Conservation (phyloP, 1,140 invertebrate species). For the Venturia canescens region DNA sequence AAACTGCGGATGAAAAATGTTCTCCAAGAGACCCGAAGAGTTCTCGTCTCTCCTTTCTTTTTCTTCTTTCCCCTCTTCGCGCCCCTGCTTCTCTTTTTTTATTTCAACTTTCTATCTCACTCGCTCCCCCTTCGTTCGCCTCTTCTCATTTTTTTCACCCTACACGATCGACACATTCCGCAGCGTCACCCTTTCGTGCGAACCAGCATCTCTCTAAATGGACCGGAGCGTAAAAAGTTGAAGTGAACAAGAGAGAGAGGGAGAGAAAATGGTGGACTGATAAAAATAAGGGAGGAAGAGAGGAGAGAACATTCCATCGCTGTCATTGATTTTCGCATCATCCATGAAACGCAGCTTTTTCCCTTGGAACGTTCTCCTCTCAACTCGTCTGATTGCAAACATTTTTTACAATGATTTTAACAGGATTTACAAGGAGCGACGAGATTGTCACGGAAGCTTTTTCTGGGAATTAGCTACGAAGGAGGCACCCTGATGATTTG, state of each 20-base stretch:
- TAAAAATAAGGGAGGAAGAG: too few species aligned
- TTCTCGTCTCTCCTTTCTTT: constrained; percentile 39
- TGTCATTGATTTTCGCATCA: constrained; percentile 15
- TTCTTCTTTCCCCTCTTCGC: background rate
- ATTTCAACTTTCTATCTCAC: constrained; percentile 16
- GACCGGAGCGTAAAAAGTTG: background rate
- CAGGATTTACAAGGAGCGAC: background rate
- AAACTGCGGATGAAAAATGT: constrained; percentile 53
- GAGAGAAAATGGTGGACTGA: background rate
- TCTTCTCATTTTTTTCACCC: constrained; percentile 7
- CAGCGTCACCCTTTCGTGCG: constrained; percentile 29
- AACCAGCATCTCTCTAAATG: constrained; percentile 13
- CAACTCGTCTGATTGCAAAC: background rate
- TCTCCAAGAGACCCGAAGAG: constrained; percentile 44
- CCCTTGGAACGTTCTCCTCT: background rate
- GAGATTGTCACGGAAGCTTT: background rate
- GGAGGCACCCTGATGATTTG: too few species aligned
- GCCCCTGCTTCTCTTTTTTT: background rate
- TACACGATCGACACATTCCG: constrained; percentile 41
- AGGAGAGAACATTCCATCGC: background rate
- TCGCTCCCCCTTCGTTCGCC: background rate
- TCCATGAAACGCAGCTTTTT: background rate
- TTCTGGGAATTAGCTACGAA: background rate
- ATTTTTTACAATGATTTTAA: background rate
- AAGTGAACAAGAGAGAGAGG: background rate